Base-by-base conservation (phyloP, 1,140 invertebrate genomes). In the Drosophila pectinifera region DNA sequence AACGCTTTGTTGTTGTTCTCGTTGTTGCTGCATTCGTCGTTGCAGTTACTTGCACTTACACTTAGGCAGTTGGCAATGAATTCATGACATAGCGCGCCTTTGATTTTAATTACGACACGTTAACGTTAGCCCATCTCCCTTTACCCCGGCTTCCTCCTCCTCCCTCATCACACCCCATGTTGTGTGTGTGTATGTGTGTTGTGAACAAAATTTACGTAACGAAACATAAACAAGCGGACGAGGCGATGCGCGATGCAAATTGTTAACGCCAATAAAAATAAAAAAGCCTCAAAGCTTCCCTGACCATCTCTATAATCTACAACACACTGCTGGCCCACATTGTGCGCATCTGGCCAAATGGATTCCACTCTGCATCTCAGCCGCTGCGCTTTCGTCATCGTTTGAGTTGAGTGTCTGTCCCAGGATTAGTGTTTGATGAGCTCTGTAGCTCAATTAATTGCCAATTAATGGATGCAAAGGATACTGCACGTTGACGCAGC, bases 91-190 rank as follows among this genome's bases (percentile, higher is more conserved):
- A 45, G 64, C 78, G 78, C 74, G 72, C 81, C 80, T 84, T 77
- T 73, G 72, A 68, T 80, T 82, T 77, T 84, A 84, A 84, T 84
- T 85, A 84, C 81, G 81, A 80, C 80, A 84, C 59, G 49, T 70
- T 70, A 70, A 84, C 59, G 42, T 70, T 70, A 70, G 36, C 61
- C 45, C 63, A 22, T 45, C 38, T 28, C 22, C 38, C n/a, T n/a
- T 28, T 11, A 16, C 6, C 16, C 3, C 38, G 26, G 3, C 11
- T 3, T 2, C 18, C 24, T 31, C 41, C 16, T 14, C n/a, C 28
- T 34, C 14, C 49, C 31, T 14, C 56, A 34, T 46, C 22, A 8
- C 49, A 22, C 20, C 1, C 16, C 49, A 5, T n/a, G 18, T 7
- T 26, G 28, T 24, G 16, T 64, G 31, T 36, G 20, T 59, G 56